phyloP scores from a whole-genome alignment of 1,140 invertebrate species.

The Bombyx mori region ASM3026992v2 NC_085115.1:16561001-16561500 shows the following conservation, averaged over 20 bases:
- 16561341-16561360: conserved; percentile 71
- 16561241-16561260: conserved; percentile 22
- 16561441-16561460: conserved; percentile 23
- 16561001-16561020: no score
- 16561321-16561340: conserved; percentile 66
- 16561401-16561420: conserved; percentile 54
- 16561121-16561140: no score
- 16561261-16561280: conserved; percentile 43
- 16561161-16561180: no score
- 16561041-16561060: no score
- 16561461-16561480: conserved; percentile 1
- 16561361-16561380: conserved; percentile 67
- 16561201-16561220: no score
- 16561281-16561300: conserved; percentile 57
- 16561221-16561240: conserved; percentile 4
- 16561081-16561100: no score
- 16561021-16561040: no score
- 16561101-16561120: no score
- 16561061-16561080: no score
- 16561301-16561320: conserved; percentile 56
- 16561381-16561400: conserved; percentile 65
- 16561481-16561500: neutral
- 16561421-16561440: conserved; percentile 12
- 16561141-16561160: no score
- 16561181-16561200: no score